Base-by-base conservation (phyloP, 2,888 invertebrate genomes). In the Magallana nippona region DNA sequence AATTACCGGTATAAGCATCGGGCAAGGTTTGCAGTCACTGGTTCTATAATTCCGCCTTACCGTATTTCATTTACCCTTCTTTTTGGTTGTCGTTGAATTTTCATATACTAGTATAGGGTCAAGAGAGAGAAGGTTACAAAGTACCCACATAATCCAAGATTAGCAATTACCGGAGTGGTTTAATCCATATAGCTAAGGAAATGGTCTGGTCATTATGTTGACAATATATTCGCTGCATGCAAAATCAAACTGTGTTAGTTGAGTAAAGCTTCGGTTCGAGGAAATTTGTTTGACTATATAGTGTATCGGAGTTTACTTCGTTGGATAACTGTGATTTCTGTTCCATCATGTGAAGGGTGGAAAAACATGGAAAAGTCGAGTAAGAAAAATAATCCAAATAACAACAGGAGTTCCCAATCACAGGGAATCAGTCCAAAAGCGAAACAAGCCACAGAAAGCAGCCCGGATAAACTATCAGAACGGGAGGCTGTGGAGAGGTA, bases 101-200 rank as follows among this genome's bases (percentile, higher is more conserved):
- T 44, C 8, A 8, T 5, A 44, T 44, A 44, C 44, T 44, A 44
- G 8, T 44, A 44, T 44, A 44, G 8, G 44, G 44, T 44, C 44
- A 44, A 44, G 44, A 27, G 32, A 27, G 71, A 71, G 2, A 27
- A 32, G 71, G 71, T 71, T 71, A 71, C 15, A 71, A 71, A 71
- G 71, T 71, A 27, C 71, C 32, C 71, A 22, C 32, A 71, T 71
- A 71, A 71, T 71, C 71, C 71, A 27, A 71, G 71, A 71, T 71
- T 71, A 32, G 32, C 22, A 32, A 71, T 71, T 71, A 71, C 27
- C 27, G 71, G 27, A 22, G 71, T 71, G 71, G 13, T 27, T 62
- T 62, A 27, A 71, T 27, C 32, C 71, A 22, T 11, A 71, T 19
- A 22, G 71, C 22, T 71, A 71, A 71, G 71, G 71, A 71, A 71